Evolutionary conservation across 2,113 vertebrate genomes (phyloP).

Genomic region (Passer domesticus): DNA sequence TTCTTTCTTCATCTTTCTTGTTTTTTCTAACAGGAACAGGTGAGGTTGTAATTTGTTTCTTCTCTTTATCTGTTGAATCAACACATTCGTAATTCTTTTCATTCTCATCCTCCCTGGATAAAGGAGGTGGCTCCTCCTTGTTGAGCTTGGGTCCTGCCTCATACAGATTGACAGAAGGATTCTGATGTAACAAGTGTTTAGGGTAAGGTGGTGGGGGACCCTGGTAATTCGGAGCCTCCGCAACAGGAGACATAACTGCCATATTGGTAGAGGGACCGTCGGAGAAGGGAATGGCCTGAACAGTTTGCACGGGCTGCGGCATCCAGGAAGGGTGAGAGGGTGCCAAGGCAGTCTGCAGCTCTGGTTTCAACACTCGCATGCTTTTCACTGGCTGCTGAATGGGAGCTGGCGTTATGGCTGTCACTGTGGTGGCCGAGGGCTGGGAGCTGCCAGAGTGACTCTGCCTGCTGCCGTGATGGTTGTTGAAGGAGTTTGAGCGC

Average conservation of each 20-base stretch:
- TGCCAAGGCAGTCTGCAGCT: constrained; percentile 93
- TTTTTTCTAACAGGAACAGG: constrained; percentile 92
- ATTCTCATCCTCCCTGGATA: constrained; percentile 76
- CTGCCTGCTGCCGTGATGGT: constrained; percentile 77
- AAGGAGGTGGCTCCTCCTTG: constrained; percentile 72
- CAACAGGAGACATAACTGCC: constrained; percentile 74
- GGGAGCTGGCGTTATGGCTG: constrained; percentile 92
- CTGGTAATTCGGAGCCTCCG: constrained; percentile 86
- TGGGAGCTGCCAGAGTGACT: constrained; percentile 84
- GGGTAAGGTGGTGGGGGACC: constrained; percentile 84
- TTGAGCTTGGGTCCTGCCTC: constrained; percentile 64
- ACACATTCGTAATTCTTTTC: constrained; percentile 70
- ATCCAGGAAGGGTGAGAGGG: constrained; percentile 94
- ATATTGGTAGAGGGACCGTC: constrained; percentile 66
- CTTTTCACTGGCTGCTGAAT: constrained; percentile 95
- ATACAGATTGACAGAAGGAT: constrained; percentile 65
- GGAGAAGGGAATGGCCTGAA: constrained; percentile 73
- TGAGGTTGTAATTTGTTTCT: constrained; percentile 95
- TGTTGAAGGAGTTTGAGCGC: constrained; percentile 95
- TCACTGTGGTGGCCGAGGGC: constrained; percentile 91
- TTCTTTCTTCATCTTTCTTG: constrained; percentile 90
- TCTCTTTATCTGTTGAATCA: constrained; percentile 84
- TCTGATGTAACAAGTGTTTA: constrained; percentile 89
- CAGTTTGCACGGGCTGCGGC: constrained; percentile 70
- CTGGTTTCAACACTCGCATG: constrained; percentile 91